Evolutionary conservation across 2,888 invertebrate genomes (phyloP).

Genomic region (Pollenia angustigena): DNA sequence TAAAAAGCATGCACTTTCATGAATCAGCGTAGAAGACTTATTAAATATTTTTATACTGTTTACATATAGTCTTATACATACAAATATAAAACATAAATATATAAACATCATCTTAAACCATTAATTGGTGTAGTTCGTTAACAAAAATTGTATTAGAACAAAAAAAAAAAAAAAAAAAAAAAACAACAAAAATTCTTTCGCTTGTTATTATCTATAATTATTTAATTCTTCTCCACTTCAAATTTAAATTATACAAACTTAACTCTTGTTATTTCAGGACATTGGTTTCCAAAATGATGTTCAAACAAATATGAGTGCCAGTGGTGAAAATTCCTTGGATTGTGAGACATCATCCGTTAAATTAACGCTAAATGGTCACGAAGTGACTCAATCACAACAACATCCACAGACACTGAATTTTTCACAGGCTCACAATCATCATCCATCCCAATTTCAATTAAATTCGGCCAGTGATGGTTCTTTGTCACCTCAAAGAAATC

Average conservation of each 20-base stretch:
- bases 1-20: conserved; percentile 58
- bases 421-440: conserved; percentile 64
- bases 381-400: conserved; percentile 74
- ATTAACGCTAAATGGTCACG: conserved; percentile 77
- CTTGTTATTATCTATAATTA: conserved; percentile 41
- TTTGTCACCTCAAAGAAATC: conserved; percentile 87
- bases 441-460: conserved; percentile 73
- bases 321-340: conserved; percentile 85
- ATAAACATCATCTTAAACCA: not conserved
- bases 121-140: conserved; percentile 57
- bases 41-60: conserved; percentile 25
- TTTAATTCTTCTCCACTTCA: not conserved
- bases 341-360: conserved; percentile 84
- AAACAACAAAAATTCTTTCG: conserved; percentile 45
- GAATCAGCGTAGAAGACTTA: conserved; percentile 45
- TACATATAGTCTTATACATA: not conserved
- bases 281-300: conserved; percentile 92
- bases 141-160: not conserved
- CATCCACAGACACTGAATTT: conserved; percentile 52
- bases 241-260: not conserved
- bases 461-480: conserved; percentile 83
- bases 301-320: conserved; percentile 90
- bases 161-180: conserved; percentile 4
- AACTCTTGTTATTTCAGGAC: conserved; percentile 85
- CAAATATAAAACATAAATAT: not conserved